Conservation (phyloP, 2,113 vertebrate genomes). For the Serinus canaria region DNA sequence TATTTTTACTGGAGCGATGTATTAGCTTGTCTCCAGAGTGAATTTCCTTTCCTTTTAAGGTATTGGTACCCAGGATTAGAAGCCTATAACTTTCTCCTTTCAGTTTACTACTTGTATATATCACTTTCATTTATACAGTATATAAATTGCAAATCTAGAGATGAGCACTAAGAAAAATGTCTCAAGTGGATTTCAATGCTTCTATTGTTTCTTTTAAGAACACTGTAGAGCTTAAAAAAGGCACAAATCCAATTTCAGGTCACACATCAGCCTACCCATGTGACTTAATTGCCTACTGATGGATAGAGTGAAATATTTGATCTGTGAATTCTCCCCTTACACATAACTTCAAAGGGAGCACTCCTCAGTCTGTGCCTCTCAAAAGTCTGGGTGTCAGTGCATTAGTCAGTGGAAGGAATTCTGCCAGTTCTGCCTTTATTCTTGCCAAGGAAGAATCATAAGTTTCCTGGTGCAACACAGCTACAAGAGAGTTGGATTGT, state of each 20-base stretch:
- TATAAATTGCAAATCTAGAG: background rate
- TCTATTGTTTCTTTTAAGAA: background rate
- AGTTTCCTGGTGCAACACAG: background rate
- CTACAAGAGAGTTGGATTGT: background rate
- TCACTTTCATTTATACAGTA: background rate
- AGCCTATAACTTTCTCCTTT: background rate
- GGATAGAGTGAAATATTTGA: background rate
- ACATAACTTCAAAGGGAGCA: background rate
- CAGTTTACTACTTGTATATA: background rate
- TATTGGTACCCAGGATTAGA: background rate
- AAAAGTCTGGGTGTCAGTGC: background rate
- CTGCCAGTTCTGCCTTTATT: background rate
- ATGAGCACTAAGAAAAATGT: background rate
- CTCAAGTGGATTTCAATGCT: background rate
- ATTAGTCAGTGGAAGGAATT: background rate
- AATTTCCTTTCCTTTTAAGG: background rate
- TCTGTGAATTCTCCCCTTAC: background rate
- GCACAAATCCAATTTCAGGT: background rate
- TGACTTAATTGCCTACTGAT: background rate
- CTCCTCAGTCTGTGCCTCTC: background rate
- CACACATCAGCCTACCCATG: background rate
- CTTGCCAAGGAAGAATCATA: background rate
- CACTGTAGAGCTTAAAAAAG: background rate
- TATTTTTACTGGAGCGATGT: background rate
- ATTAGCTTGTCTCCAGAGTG: background rate